A percentile compares a stretch with the other conserved stretches of the same genome.
Conservation (phyloP, 1,140 invertebrate genomes). For the Apis laboriosa region DNA sequence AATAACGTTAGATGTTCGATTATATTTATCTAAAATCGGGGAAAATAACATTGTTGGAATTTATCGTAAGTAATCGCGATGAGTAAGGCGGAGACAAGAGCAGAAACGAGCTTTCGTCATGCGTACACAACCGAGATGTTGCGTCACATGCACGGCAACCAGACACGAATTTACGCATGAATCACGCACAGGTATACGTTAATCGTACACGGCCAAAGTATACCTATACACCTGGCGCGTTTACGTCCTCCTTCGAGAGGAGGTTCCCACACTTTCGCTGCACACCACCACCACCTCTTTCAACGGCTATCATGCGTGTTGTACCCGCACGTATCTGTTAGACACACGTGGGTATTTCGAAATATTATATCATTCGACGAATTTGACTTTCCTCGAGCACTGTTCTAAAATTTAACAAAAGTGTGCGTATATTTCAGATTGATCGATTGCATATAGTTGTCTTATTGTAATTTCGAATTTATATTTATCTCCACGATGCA, state of each 20-base stretch:
- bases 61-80: background rate
- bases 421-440: background rate
- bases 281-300: constrained; percentile 52
- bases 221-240: constrained; percentile 43
- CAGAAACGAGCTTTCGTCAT: constrained; percentile 2
- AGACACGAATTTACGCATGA: constrained; percentile 68
- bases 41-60: background rate
- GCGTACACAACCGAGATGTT: constrained; percentile 30
- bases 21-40: background rate
- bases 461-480: background rate
- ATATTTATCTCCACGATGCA: background rate
- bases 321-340: background rate
- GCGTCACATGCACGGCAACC: constrained; percentile 54
- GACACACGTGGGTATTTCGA: constrained; percentile 26
- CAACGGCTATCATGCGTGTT: constrained; percentile 16
- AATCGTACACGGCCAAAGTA: constrained; percentile 34
- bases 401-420: background rate
- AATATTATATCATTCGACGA: background rate
- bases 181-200: constrained; percentile 57
- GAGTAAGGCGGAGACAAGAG: background rate
- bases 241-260: constrained; percentile 34
- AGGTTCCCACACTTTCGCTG: constrained; percentile 75
- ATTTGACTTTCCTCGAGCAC: background rate
- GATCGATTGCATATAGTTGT: background rate
- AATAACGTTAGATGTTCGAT: background rate